Evolutionary conservation across 2,797 vertebrate genomes (phyloP).

Genomic region (Ctenopoma kingsleyae): DNA sequence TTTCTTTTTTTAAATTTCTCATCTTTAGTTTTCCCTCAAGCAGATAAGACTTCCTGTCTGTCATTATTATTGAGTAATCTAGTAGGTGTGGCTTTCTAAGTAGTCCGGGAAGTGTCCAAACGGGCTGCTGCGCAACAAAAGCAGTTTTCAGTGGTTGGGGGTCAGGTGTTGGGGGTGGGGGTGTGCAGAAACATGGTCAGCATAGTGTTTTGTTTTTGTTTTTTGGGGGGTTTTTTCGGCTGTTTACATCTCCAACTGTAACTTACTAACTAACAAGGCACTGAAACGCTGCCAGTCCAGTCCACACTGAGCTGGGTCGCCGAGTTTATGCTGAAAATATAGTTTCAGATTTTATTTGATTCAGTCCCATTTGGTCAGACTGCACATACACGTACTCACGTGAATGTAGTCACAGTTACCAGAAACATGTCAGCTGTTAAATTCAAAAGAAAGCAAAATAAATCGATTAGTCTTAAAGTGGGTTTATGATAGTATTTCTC

Average conservation of each 20-base stretch:
- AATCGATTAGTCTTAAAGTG: not conserved
- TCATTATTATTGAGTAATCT: not conserved
- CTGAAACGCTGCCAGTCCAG: constrained; percentile 28
- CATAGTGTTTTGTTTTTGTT: constrained; percentile 9
- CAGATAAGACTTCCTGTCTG: not conserved
- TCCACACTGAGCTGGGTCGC: constrained; percentile 13
- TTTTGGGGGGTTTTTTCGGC: too few relatives aligned
- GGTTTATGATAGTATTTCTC: not conserved
- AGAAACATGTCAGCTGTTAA: not conserved
- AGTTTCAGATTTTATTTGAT: constrained; percentile 1
- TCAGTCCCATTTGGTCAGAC: constrained; percentile 2
- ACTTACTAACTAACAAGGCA: not conserved
- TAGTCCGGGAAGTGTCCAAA: constrained; percentile 11
- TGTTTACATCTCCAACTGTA: not conserved
- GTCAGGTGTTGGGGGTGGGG: constrained; percentile 15
- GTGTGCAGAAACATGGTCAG: constrained; percentile 18
- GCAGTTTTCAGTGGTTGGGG: not conserved
- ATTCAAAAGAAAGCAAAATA: not conserved
- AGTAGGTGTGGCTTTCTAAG: constrained; percentile 11
- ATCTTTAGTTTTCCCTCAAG: not conserved
- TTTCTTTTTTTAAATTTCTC: not conserved
- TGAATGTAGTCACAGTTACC: too few relatives aligned
- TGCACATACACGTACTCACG: not conserved
- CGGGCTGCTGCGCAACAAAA: constrained; percentile 6
- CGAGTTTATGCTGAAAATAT: constrained; percentile 1